Conservation (phyloP, 2,797 vertebrate species). For the Smutsia gigantea region DNA sequence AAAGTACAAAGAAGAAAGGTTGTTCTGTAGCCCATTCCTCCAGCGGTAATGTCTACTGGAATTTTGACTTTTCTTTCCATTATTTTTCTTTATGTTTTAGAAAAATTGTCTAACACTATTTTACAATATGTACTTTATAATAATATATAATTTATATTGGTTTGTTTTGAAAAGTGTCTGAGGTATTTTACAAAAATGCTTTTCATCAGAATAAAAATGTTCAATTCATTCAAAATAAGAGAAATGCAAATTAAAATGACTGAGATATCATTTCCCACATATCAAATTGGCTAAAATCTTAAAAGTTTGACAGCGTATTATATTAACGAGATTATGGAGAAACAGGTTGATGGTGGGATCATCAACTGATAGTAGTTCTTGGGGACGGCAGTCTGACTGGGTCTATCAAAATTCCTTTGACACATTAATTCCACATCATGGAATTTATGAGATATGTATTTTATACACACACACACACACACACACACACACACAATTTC, state of each 20-base stretch:
- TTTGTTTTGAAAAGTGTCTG: background rate
- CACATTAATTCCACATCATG: background rate
- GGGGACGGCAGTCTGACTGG: background rate
- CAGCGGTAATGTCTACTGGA: background rate
- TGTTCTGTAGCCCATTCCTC: background rate
- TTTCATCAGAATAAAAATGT: background rate
- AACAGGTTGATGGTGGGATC: background rate
- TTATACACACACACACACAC: background rate
- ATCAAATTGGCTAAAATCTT: background rate
- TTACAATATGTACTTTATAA: background rate
- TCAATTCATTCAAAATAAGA: background rate
- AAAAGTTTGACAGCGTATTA: background rate
- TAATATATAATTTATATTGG: background rate
- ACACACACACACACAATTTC: background rate
- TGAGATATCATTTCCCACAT: background rate
- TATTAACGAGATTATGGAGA: background rate
- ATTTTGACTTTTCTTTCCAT: background rate
- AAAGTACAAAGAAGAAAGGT: background rate
- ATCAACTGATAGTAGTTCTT: background rate
- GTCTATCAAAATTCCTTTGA: background rate
- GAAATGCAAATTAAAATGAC: background rate
- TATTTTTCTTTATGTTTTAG: background rate
- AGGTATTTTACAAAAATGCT: background rate
- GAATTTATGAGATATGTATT: background rate
- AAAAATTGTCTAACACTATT: background rate